Evolutionary conservation across 2,113 vertebrate species (phyloP), one percentile per base, ranked within the genome.

Genomic region (Zapornia atra): DNA sequence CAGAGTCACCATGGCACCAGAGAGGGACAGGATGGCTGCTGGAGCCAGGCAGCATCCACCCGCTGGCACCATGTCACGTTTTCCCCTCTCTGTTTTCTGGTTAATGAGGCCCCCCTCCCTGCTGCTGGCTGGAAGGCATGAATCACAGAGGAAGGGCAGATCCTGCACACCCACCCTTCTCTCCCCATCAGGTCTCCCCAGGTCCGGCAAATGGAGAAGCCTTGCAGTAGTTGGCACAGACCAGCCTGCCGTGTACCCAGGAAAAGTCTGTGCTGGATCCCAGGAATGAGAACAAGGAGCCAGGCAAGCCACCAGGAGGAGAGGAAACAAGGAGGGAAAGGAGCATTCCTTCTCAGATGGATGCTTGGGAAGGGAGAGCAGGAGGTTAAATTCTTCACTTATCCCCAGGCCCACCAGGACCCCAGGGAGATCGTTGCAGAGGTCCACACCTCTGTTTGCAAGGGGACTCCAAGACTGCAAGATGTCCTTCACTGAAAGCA

Each of bases 91-190:
- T 5, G 2, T 44, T 64, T 72, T 76, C 77, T 86, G 78, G 83
- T 86, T 88, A 56, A 48, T 1, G 14, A 73, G 63, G 25, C 31
- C 38, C 28, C 66, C 44, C 42, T 84, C 53, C 19, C 80, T 3
- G 21, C 34, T 64, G 77, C 78, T 1, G 1, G 57, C 51, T 94
- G 82, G 96, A 91, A 96, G 50, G 38, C 48, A 51, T 94, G 96
- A 95, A 88, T 95, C 96, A 92, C 2, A 0, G 78, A 71, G 95
- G 88, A 97, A 92, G 77, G 94, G 85, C 88, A 95, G 86, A 46
- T 48, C 88, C 73, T 71, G 59, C 79, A 80, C 81, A 71, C 40
- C 68, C 90, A 68, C 50, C 81, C 88, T 42, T 40, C 46, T 50
- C 46, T 44, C 44, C 75, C 69, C 5, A 3, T 11, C 1, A 40